phyloP scores from a whole-genome alignment of 2,797 vertebrate genomes.

The Helostoma temminkii region DNA sequence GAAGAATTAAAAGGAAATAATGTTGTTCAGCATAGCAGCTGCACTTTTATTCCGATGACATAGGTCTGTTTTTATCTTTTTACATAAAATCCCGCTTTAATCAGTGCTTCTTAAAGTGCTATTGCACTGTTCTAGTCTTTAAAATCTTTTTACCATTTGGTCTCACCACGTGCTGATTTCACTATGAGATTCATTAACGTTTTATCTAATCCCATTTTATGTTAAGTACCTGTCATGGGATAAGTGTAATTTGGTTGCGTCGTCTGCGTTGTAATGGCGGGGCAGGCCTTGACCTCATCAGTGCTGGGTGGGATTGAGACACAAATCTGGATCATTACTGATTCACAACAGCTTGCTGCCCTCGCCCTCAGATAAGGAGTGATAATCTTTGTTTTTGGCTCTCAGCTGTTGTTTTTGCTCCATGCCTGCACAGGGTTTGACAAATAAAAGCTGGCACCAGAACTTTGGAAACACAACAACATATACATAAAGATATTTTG shows the following conservation, averaged over 20 bases:
- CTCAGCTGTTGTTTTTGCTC: constrained; percentile 53
- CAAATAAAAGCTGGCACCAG: constrained; percentile 18
- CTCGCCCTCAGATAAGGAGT: constrained; percentile 47
- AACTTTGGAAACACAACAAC: background rate
- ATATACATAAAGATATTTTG: background rate
- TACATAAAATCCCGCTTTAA: background rate
- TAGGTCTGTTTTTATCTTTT: background rate
- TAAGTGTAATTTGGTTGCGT: constrained; percentile 48
- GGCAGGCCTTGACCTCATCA: constrained; percentile 62
- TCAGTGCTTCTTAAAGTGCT: background rate
- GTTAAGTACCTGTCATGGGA: constrained; percentile 57
- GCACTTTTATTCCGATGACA: background rate
- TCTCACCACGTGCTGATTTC: constrained; percentile 24
- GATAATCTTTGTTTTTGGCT: constrained; percentile 75
- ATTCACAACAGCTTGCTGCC: constrained; percentile 59
- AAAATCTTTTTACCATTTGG: constrained; percentile 28
- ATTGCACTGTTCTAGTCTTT: background rate
- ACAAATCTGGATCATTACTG: constrained; percentile 70
- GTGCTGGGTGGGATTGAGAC: constrained; percentile 63
- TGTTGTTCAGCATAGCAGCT: background rate
- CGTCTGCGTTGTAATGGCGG: constrained; percentile 36
- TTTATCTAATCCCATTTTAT: constrained; percentile 59
- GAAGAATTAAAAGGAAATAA: no score
- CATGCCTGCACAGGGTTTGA: background rate
- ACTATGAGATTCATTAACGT: constrained; percentile 48